Percentiles rank a stretch among this genome's conserved stretches.
Evolutionary conservation across 2,797 vertebrate genomes (phyloP).

Genomic region (Dendrocincla tyrannina): DNA sequence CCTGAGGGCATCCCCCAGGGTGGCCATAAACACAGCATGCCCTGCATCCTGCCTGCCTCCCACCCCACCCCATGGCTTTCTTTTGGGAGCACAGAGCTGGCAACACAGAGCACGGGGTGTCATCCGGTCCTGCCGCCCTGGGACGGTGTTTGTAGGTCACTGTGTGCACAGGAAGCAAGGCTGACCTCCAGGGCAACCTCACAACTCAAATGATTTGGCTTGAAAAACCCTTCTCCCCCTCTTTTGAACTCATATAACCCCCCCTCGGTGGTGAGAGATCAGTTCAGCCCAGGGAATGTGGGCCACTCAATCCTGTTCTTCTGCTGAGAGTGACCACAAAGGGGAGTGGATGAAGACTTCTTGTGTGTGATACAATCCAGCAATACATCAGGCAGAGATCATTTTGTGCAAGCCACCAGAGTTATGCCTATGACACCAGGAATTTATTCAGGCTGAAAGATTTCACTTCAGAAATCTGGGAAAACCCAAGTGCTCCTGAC

Average conservation of each 20-base stretch:
- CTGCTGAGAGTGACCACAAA: not conserved
- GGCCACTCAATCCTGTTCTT: not conserved
- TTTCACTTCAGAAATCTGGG: not conserved
- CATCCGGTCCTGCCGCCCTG: not conserved
- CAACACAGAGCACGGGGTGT: rapidly evolving
- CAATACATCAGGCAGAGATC: not conserved
- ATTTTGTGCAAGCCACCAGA: not conserved
- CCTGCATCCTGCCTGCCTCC: not conserved
- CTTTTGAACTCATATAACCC: not conserved
- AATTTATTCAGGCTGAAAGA: not conserved
- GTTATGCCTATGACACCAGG: not conserved
- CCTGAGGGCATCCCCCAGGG: rapidly evolving
- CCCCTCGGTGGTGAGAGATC: not conserved
- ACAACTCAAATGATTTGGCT: not conserved
- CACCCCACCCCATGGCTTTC: rapidly evolving
- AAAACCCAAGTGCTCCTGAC: not conserved
- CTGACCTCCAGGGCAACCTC: slow-evolving; percentile 11
- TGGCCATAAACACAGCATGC: rapidly evolving
- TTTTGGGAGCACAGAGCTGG: not conserved
- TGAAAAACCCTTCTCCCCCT: not conserved
- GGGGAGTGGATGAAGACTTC: not conserved
- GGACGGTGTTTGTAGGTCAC: not conserved
- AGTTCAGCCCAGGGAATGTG: not conserved
- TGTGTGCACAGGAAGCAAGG: not conserved
- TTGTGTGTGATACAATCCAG: not conserved